phyloP scores from a whole-genome alignment of 2,888 invertebrate genomes.

The Agrochola macilenta region DNA sequence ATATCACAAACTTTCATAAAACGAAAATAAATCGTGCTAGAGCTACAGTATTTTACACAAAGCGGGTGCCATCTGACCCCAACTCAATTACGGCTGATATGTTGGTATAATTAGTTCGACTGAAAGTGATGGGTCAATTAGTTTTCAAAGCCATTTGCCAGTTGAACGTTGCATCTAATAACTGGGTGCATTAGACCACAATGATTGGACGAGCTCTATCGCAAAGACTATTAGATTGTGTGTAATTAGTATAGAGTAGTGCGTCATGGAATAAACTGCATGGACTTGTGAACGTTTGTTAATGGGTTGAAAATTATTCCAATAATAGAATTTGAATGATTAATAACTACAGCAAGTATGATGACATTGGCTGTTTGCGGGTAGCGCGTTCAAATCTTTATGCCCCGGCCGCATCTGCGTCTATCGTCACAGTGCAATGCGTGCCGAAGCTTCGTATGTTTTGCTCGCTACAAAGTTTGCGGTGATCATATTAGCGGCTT shows the following conservation, averaged over 20 bases:
- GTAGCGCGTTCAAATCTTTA: no score
- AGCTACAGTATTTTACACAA: slow-evolving; percentile 10
- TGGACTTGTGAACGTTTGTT: slow-evolving; percentile 1
- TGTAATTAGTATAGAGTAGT: slow-evolving; percentile 20
- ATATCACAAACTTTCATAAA: neutral
- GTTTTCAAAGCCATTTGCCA: slow-evolving; percentile 58
- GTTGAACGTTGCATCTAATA: slow-evolving; percentile 50
- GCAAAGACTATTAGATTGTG: slow-evolving; percentile 26
- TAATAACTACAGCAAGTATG: neutral
- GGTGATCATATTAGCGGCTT: no score
- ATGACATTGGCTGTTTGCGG: neutral
- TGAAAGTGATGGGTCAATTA: slow-evolving; percentile 51
- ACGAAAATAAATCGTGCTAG: neutral
- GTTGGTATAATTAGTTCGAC: slow-evolving; percentile 44
- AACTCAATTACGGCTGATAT: slow-evolving; percentile 23
- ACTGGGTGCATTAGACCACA: slow-evolving; percentile 55
- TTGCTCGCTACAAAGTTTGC: no score
- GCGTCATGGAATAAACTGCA: slow-evolving; percentile 5
- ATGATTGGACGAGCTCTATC: slow-evolving; percentile 45
- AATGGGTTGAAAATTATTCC: slow-evolving; percentile 23
- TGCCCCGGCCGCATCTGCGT: no score
- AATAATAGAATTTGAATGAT: slow-evolving; percentile 14
- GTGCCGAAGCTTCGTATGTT: no score
- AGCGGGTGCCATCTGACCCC: slow-evolving; percentile 4
- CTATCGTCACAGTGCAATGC: no score